A percentile compares a stretch with the other conserved stretches of the same genome.
phyloP scores from a whole-genome alignment of 2,797 vertebrate genomes.

The Tolypeutes matacus region DNA sequence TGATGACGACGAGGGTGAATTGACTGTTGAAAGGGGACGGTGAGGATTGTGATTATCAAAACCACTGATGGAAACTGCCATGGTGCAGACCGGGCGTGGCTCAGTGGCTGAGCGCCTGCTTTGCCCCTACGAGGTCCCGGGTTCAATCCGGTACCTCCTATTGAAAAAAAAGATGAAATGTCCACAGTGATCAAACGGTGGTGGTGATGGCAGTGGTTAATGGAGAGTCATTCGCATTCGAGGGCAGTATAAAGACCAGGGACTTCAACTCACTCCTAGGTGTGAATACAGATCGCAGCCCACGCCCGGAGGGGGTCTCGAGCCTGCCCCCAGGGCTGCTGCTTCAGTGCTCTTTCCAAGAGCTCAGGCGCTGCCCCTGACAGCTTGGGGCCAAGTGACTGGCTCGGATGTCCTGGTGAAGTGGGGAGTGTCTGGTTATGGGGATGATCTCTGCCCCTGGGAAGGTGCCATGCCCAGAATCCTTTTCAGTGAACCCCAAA shows the following conservation, averaged over 20 bases:
- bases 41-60: not conserved
- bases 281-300: not conserved
- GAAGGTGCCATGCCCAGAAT: not conserved
- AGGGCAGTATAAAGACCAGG: not conserved
- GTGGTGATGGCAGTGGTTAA: not conserved
- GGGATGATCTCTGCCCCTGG: not conserved
- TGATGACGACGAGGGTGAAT: not conserved
- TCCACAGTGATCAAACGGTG: not conserved
- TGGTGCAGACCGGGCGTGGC: no score
- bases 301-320: not conserved
- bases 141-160: no score
- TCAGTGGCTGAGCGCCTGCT: no score
- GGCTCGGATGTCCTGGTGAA: not conserved
- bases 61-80: not conserved
- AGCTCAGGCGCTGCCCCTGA: not conserved
- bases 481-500: slow-evolving; percentile 54
- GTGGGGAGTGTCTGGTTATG: not conserved
- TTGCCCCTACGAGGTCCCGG: no score
- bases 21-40: not conserved
- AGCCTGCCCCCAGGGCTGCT: not conserved
- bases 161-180: no score
- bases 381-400: not conserved
- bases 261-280: not conserved
- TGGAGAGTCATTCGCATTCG: not conserved
- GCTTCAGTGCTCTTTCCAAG: not conserved